A percentile compares a stretch with the other conserved stretches of the same genome.
Conservation (phyloP, 2,797 vertebrate species). For the Clarias pachynema region DNA sequence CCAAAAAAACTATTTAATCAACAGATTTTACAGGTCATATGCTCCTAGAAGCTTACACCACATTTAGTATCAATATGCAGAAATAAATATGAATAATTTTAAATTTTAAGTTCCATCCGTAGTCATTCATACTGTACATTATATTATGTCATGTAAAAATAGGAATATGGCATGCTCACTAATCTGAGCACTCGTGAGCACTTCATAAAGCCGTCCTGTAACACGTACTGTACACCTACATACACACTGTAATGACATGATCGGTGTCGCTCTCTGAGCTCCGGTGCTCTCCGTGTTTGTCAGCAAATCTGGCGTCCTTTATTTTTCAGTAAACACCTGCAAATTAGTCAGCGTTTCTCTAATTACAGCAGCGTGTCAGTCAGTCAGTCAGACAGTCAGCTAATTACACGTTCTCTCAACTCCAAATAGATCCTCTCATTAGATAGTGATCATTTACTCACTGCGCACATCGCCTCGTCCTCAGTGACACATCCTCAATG, state of each 20-base stretch:
- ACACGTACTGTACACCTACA: too few species aligned
- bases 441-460: neutral
- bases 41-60: too few species aligned
- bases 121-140: neutral
- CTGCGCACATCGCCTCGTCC: neutral
- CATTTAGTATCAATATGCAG: too few species aligned
- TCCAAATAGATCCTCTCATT: neutral
- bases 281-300: neutral
- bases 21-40: too few species aligned
- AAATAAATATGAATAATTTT: too few species aligned
- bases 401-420: constrained; percentile 17
- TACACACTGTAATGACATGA: neutral
- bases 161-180: neutral
- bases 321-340: constrained; percentile 15
- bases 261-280: neutral
- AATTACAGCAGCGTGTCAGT: constrained; percentile 47
- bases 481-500: neutral
- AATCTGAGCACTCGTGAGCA: neutral
- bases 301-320: constrained; percentile 6
- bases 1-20: too few species aligned
- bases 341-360: constrained; percentile 59
- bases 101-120: too few species aligned
- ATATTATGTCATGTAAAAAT: neutral
- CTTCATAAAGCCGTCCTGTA: neutral
- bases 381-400: neutral